Percentiles rank a stretch among this genome's conserved stretches.
Conservation (phyloP, 2,888 invertebrate genomes). For the Branchinecta sandiegonensis region DNA sequence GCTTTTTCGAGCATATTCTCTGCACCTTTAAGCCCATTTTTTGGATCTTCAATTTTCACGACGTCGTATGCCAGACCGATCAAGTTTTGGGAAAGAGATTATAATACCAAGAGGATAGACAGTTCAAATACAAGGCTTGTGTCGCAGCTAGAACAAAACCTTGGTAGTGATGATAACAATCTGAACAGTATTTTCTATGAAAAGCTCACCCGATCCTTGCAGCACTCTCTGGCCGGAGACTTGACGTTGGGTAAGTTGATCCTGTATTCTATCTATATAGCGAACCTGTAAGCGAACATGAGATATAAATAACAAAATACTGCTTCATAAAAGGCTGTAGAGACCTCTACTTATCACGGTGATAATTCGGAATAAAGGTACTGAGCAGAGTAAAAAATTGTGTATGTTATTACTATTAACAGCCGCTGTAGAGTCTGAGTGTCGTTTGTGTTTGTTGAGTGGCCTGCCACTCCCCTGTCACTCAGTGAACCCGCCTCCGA, state of each 20-base stretch:
- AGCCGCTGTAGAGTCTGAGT: too few species aligned
- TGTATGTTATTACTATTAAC: too few species aligned
- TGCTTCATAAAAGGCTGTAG: too few species aligned
- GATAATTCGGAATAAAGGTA: too few species aligned
- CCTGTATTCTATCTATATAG: neutral
- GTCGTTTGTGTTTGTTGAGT: too few species aligned
- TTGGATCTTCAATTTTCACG: slow-evolving; percentile 95
- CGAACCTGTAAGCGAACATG: too few species aligned
- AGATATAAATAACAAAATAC: too few species aligned
- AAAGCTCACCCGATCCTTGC: slow-evolving; percentile 86
- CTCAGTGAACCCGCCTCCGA: too few species aligned
- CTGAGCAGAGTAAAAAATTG: too few species aligned
- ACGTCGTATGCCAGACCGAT: slow-evolving; percentile 97
- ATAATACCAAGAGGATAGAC: slow-evolving; percentile 91
- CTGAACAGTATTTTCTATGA: slow-evolving; percentile 98
- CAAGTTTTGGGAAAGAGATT: slow-evolving; percentile 98
- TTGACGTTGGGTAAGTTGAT: slow-evolving; percentile 50
- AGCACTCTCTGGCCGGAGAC: slow-evolving; percentile 89
- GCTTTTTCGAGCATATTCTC: slow-evolving; percentile 82
- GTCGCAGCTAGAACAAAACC: slow-evolving; percentile 83
- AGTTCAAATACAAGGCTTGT: slow-evolving; percentile 91
- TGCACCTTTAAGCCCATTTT: slow-evolving; percentile 86
- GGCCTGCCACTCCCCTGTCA: too few species aligned
- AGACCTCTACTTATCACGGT: too few species aligned
- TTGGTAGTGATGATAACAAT: slow-evolving; percentile 88